Conservation (phyloP, 2,888 invertebrate species). For the Habroteleia sp. region DNA sequence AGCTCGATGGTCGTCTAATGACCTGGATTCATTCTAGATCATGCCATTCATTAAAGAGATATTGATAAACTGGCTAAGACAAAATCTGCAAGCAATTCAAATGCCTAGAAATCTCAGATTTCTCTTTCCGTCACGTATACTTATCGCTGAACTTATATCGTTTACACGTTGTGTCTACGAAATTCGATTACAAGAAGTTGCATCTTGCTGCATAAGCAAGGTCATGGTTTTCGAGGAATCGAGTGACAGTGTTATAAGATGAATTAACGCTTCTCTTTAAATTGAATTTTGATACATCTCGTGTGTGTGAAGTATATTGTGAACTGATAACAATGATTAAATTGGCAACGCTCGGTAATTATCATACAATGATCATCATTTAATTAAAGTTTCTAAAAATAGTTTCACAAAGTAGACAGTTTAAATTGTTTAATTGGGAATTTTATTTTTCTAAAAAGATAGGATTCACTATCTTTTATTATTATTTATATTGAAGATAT, state of each 20-base stretch:
- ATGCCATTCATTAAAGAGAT: conserved; percentile 2
- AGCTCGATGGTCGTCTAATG: neutral
- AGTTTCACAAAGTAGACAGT: no score
- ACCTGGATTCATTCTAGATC: conserved; percentile 5
- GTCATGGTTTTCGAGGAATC: conserved; percentile 47
- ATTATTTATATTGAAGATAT: no score
- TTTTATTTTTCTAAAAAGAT: no score
- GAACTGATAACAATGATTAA: no score
- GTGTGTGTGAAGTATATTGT: no score
- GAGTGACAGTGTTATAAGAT: conserved; percentile 2
- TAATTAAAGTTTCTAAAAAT: no score
- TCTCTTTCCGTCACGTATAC: conserved; percentile 33
- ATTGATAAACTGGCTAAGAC: neutral
- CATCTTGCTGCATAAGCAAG: conserved; percentile 45
- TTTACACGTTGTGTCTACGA: conserved; percentile 42
- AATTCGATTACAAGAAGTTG: conserved; percentile 33
- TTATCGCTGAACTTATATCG: conserved; percentile 37
- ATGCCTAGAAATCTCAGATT: conserved; percentile 18
- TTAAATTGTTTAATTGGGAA: no score
- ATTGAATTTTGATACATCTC: no score
- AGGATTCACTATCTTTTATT: no score
- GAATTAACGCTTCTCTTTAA: no score
- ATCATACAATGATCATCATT: no score
- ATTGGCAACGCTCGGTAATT: no score
- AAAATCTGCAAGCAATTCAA: conserved; percentile 19